A percentile compares a stretch with the other conserved stretches of the same genome.
Conservation (phyloP, 2,797 vertebrate genomes). For the Peromyscus attwateri region DNA sequence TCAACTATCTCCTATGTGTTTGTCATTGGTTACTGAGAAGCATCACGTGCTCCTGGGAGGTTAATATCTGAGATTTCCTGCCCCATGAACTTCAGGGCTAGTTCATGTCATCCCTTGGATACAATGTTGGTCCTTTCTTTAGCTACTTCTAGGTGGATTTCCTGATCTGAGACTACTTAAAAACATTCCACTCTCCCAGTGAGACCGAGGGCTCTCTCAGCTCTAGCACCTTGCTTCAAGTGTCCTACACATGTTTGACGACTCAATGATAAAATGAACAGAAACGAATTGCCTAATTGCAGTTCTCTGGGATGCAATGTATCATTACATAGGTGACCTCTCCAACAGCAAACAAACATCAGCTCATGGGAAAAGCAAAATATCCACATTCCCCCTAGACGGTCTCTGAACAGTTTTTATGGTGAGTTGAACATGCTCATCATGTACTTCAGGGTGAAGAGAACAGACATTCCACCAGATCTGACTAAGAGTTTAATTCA, state of each 20-base stretch:
- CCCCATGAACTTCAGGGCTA: neutral
- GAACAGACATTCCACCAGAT: neutral
- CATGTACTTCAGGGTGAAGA: neutral
- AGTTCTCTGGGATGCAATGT: neutral
- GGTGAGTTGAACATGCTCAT: neutral
- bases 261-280: neutral
- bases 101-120: neutral
- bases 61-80: neutral
- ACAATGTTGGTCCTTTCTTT: neutral
- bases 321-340: neutral
- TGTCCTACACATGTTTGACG: neutral
- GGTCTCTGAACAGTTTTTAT: neutral
- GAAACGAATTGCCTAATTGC: neutral
- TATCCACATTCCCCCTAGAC: neutral
- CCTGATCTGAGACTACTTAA: neutral
- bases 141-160: neutral
- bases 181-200: neutral
- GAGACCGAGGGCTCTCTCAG: neutral
- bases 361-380: neutral
- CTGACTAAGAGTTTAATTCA: neutral
- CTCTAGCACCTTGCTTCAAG: neutral
- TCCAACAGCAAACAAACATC: neutral
- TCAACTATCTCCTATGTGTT: neutral
- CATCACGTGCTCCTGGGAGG: neutral
- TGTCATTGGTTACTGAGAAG: constrained; percentile 33